Conservation (phyloP, 2,888 invertebrate genomes). For the Melipona bicolor region DNA sequence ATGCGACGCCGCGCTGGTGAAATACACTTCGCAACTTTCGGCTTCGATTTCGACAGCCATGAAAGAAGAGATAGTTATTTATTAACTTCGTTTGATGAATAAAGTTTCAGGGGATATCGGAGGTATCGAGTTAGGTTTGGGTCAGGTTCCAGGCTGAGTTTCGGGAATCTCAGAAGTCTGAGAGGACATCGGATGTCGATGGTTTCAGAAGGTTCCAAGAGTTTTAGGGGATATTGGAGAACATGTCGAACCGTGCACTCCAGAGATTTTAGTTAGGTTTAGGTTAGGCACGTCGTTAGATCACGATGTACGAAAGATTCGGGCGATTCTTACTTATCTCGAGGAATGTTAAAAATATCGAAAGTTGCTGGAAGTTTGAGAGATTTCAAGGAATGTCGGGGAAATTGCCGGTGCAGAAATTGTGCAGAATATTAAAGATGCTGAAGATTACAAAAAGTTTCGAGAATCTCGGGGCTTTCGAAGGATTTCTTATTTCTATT, state of each 20-base stretch:
- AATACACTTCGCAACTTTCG: neutral
- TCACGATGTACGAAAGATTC: neutral
- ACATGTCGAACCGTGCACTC: neutral
- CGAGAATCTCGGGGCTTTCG: too few species aligned
- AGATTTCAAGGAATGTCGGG: neutral
- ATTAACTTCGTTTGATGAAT: neutral
- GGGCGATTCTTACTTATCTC: neutral
- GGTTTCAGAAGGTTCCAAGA: slow-evolving; percentile 6
- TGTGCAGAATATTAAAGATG: too few species aligned
- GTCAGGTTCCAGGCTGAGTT: neutral
- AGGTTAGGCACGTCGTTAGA: neutral
- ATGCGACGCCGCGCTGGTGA: neutral
- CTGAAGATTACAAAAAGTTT: too few species aligned
- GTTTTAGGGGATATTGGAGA: slow-evolving; percentile 13
- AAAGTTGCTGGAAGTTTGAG: neutral
- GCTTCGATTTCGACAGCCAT: neutral
- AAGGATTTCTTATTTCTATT: too few species aligned
- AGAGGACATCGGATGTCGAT: slow-evolving; percentile 16
- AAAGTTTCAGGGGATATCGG: neutral
- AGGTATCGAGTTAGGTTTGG: slow-evolving; percentile 4
- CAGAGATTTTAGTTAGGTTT: neutral
- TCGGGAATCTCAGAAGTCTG: slow-evolving; percentile 11
- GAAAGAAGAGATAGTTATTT: neutral
- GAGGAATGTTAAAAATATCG: neutral
- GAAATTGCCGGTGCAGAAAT: neutral